Percentiles rank a stretch among this genome's conserved stretches.
These are phyloP conservation scores for Campylorhamphus procurvoides DNA, from an alignment of 2,113 vertebrate genomes.

Conservation along the genomic window DNA sequence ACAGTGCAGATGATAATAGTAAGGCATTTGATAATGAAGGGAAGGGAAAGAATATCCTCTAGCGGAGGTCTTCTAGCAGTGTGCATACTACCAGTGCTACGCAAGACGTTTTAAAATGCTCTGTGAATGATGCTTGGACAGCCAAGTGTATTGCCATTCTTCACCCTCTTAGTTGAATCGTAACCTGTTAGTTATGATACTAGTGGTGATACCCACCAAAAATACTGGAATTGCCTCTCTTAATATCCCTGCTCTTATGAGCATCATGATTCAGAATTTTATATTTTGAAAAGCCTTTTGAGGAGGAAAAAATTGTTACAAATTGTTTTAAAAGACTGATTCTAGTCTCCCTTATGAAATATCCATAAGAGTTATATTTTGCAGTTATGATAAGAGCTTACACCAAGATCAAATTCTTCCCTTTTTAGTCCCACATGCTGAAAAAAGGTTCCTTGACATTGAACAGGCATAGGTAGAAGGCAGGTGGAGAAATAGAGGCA, in stretches of 20 bases:
- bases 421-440: not conserved
- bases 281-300: not conserved
- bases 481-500: not conserved
- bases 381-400: not conserved
- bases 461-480: not conserved
- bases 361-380: not conserved
- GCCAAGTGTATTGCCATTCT: not conserved
- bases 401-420: not conserved
- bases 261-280: not conserved
- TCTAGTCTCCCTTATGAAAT: not conserved
- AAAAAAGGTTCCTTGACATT: not conserved
- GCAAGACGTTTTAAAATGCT: not conserved
- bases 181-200: not conserved
- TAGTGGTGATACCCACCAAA: not conserved
- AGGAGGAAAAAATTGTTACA: not conserved
- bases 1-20: not conserved
- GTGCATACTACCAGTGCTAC: not conserved
- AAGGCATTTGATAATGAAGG: not conserved
- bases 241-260: not conserved
- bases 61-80: not conserved
- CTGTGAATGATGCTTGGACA: not conserved
- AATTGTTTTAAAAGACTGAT: not conserved
- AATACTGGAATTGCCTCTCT: not conserved
- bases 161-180: not conserved
- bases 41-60: not conserved